Evolutionary conservation across 1,140 invertebrate genomes (phyloP), one percentile per base, ranked within the genome.

Genomic region (Maniola jurtina): DNA sequence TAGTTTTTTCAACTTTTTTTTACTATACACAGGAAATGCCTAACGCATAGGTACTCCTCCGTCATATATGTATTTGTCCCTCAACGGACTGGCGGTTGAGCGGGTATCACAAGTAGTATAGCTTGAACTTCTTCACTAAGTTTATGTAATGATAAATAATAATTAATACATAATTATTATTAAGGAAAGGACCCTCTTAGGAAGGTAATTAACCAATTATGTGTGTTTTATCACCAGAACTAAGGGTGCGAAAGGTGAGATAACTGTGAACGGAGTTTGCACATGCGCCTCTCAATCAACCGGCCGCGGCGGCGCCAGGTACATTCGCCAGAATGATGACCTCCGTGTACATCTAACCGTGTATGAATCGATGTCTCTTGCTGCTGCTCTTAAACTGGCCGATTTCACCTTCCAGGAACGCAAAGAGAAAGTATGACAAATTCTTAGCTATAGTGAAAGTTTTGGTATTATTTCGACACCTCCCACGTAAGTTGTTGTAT

Each of bases 281-380:
- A 90, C 72, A 48, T 84, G 81, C 71, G 83, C 81, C n/a, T 87
- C 80, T 0, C 77, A 80, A 61, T 81, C 81, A 0, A 70, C 75
- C 6, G 88, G 82, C 9, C 81, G 83, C 48, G 90, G 88, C 33
- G 88, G 84, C 16, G 89, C 78, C 0, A 95, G 95, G 52, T 98
- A 97, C 86, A 97, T 98, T 71, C 97, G 97, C 93, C 97, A 98
- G 85, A 93, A 97, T 68, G 96, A 98, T 83, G 93, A 96, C 81
- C 91, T 98, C 15, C 94, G 96, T 52, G 93, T 95, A 0, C 92
- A 96, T 70, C 92, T 98, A n/a, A 96, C 96, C 0, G 96, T 97
- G 0, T 89, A 94, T 36, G 97, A 98, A 85, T 93, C 95, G 8
- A 96, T 98, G 95, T 92, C 92, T 65, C 92, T 96, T 35, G 96